Conservation (phyloP, 2,888 invertebrate genomes). For the Caenorhabditis macrosperma region DNA sequence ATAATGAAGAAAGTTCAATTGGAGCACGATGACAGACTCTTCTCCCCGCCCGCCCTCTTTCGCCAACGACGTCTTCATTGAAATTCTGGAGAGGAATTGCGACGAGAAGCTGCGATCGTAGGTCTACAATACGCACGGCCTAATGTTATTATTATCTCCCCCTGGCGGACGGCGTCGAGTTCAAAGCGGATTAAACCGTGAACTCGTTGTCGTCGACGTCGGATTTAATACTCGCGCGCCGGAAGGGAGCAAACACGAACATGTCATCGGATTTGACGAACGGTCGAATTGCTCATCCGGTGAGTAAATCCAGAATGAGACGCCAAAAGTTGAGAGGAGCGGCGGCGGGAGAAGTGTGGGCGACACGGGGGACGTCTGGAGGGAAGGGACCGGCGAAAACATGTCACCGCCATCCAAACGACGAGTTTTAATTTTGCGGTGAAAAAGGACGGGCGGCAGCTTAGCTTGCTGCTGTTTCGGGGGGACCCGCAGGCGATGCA, state of each 20-base stretch:
- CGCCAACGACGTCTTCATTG: neutral
- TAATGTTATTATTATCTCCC: neutral
- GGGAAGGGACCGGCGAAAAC: constrained; percentile 5
- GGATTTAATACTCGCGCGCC: neutral
- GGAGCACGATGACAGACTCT: neutral
- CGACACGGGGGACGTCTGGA: neutral
- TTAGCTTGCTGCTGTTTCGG: neutral
- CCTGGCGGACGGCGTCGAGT: neutral
- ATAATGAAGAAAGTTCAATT: constrained; percentile 10
- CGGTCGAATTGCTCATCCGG: neutral
- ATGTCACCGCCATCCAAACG: neutral
- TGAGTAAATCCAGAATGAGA: neutral
- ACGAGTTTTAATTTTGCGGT: constrained; percentile 11
- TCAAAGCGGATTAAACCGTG: constrained; percentile 19
- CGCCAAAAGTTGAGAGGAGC: neutral
- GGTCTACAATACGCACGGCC: neutral
- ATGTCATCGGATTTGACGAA: constrained; percentile 12
- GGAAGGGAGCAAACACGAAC: neutral
- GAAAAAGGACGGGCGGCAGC: neutral
- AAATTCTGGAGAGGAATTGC: neutral
- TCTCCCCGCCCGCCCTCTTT: neutral
- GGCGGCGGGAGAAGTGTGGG: neutral
- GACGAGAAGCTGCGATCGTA: neutral
- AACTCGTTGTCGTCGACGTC: constrained; percentile 8
- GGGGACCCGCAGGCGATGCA: constrained; percentile 13